Percentiles rank a stretch among this genome's conserved stretches.
Evolutionary conservation across 2,888 invertebrate genomes (phyloP).

Genomic region (Heliothis peltigera): DNA sequence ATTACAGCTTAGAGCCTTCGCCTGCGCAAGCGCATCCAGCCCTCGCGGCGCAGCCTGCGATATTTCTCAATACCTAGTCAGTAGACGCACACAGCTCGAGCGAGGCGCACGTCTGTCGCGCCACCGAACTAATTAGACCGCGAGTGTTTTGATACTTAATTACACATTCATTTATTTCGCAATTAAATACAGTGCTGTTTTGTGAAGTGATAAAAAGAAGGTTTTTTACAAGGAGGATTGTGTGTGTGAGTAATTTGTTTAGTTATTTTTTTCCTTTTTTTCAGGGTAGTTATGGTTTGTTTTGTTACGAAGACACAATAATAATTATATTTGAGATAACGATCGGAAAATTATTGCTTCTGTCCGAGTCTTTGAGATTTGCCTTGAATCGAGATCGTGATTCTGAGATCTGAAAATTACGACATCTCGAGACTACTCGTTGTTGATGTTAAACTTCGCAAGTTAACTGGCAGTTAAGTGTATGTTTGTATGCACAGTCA

Average conservation of each 20-base stretch:
- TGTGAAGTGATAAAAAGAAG: conserved; percentile 64
- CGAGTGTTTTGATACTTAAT: conserved; percentile 52
- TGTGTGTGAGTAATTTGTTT: conserved; percentile 66
- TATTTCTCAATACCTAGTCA: conserved; percentile 44
- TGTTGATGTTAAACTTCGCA: conserved; percentile 24
- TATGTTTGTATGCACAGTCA: conserved; percentile 51
- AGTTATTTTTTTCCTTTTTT: conserved; percentile 30
- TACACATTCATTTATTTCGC: conserved; percentile 36
- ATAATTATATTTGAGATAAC: conserved; percentile 45
- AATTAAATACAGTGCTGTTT: conserved; percentile 60
- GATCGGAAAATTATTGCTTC: conserved; percentile 43
- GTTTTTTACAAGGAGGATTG: conserved; percentile 54
- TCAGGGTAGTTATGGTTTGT: conserved; percentile 40
- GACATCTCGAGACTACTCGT: conserved; percentile 24
- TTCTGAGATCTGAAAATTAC: conserved; percentile 47
- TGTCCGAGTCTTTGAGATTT: conserved; percentile 31
- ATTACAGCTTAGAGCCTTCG: conserved; percentile 52
- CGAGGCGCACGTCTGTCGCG: conserved; percentile 35
- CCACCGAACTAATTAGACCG: conserved; percentile 25
- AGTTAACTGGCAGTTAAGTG: conserved; percentile 37
- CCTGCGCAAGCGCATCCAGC: conserved; percentile 51
- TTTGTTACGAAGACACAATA: conserved; percentile 27
- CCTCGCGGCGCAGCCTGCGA: conserved; percentile 36
- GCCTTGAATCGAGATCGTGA: conserved; percentile 54
- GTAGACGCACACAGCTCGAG: conserved; percentile 33